Base-by-base conservation (phyloP, 2,888 invertebrate genomes). In the Lepidocyrtinus sp. region DNA sequence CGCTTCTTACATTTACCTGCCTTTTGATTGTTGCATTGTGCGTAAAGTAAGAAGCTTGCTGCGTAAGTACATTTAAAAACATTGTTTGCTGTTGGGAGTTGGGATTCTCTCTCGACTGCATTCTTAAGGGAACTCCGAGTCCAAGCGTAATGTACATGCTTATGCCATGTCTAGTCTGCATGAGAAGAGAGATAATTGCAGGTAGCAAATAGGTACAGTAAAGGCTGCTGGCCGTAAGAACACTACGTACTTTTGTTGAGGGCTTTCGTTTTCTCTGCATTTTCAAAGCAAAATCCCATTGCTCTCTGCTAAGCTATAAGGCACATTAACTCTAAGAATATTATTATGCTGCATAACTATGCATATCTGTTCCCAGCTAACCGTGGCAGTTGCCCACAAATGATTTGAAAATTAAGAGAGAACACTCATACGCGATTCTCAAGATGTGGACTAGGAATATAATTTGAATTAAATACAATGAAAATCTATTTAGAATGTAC, bases 401-500 rank as follows among this genome's bases (percentile, higher is more conserved):
- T n/a, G n/a, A n/a, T n/a, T n/a, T n/a, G n/a, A n/a, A n/a, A n/a
- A n/a, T n/a, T n/a, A n/a, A n/a, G n/a, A n/a, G n/a, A n/a, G n/a
- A n/a, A n/a, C n/a, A n/a, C n/a, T n/a, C n/a, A n/a, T n/a, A n/a
- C n/a, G n/a, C n/a, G n/a, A n/a, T n/a, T n/a, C n/a, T n/a, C n/a
- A n/a, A n/a, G n/a, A n/a, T n/a, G n/a, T n/a, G n/a, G n/a, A n/a
- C n/a, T n/a, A n/a, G n/a, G n/a, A n/a, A n/a, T n/a, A n/a, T n/a
- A n/a, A n/a, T n/a, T n/a, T n/a, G n/a, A n/a, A n/a, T n/a, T n/a
- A n/a, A n/a, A n/a, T n/a, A n/a, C n/a, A n/a, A n/a, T n/a, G n/a
- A n/a, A n/a, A n/a, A n/a, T n/a, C n/a, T n/a, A 25, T 63, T 63
- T 63, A n/a, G n/a, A 63, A 63, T 61, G 21, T 24, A 17, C 24